Conservation (phyloP, 2,797 vertebrate genomes). For the Meda fulgida region DNA sequence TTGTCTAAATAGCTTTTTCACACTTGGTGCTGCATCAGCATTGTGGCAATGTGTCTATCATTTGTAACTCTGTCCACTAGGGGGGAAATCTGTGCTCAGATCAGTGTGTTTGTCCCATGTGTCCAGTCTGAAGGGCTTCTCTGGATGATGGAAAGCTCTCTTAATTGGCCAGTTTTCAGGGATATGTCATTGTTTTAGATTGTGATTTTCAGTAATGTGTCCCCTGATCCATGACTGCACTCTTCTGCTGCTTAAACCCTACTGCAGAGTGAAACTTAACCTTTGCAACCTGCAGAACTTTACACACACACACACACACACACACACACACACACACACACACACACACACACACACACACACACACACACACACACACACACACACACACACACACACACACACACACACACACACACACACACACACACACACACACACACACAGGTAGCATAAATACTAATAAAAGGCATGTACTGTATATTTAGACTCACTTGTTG, state of each 20-base stretch:
- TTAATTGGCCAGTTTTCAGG: slow-evolving; percentile 74
- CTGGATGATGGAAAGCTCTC: slow-evolving; percentile 73
- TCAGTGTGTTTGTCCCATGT: slow-evolving; percentile 14
- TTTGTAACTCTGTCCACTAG: slow-evolving; percentile 74
- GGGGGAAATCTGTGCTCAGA: slow-evolving; percentile 68
- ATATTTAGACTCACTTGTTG: neutral
- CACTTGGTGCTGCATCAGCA: slow-evolving; percentile 43
- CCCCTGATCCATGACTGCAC: slow-evolving; percentile 72
- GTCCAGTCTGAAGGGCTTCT: slow-evolving; percentile 71
- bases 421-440: no score
- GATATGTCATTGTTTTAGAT: slow-evolving; percentile 74
- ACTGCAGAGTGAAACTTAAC: neutral
- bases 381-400: no score
- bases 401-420: no score
- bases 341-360: neutral
- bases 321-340: neutral
- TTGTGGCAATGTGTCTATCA: slow-evolving; percentile 36
- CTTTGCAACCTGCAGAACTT: neutral
- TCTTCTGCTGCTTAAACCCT: neutral
- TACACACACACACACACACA: neutral
- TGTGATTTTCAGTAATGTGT: slow-evolving; percentile 73
- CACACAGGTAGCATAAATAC: neutral
- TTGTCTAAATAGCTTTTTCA: slow-evolving; percentile 5
- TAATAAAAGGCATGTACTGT: no score
- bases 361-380: no score